Conservation (phyloP, 2,113 vertebrate genomes). For the Ceuthmochares aereus region DNA sequence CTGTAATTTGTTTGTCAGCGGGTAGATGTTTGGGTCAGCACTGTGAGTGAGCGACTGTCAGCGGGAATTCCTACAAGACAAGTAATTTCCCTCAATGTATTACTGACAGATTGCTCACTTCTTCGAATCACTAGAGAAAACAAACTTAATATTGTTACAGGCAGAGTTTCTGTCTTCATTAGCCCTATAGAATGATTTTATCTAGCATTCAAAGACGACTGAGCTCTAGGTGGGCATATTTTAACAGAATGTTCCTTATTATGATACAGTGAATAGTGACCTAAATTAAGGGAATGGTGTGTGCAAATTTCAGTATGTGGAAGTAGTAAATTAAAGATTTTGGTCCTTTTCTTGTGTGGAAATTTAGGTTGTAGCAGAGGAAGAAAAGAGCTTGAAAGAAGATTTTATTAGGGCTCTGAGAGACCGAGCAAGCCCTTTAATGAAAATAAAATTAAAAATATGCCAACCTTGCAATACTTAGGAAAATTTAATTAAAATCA, state of each 20-base stretch:
- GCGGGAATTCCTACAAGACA: conserved; percentile 85
- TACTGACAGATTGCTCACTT: conserved; percentile 97
- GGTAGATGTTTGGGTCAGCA: conserved; percentile 85
- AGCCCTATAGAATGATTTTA: conserved; percentile 87
- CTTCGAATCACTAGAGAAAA: conserved; percentile 91
- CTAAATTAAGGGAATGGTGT: conserved; percentile 69
- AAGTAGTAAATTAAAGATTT: conserved; percentile 60
- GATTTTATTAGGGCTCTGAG: conserved; percentile 64
- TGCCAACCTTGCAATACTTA: conserved; percentile 67
- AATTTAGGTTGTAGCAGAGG: conserved; percentile 6
- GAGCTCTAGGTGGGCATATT: conserved; percentile 75
- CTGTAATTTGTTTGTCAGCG: conserved; percentile 96
- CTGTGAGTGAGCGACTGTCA: conserved; percentile 89
- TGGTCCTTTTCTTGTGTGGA: conserved; percentile 51
- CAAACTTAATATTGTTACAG: conserved; percentile 90
- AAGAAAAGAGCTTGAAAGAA: conserved; percentile 23
- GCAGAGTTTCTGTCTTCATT: conserved; percentile 96
- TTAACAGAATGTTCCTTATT: conserved; percentile 72
- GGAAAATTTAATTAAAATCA: conserved; percentile 73
- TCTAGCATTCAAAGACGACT: conserved; percentile 76
- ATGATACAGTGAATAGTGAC: conserved; percentile 65
- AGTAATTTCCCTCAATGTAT: conserved; percentile 96
- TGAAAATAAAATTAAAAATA: conserved; percentile 74
- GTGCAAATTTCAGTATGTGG: conserved; percentile 48
- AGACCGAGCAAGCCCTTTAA: conserved; percentile 56